These are phyloP conservation scores for Heliangelus exortis DNA, from an alignment of 2,797 vertebrate genomes.

Conservation along the genomic window DNA sequence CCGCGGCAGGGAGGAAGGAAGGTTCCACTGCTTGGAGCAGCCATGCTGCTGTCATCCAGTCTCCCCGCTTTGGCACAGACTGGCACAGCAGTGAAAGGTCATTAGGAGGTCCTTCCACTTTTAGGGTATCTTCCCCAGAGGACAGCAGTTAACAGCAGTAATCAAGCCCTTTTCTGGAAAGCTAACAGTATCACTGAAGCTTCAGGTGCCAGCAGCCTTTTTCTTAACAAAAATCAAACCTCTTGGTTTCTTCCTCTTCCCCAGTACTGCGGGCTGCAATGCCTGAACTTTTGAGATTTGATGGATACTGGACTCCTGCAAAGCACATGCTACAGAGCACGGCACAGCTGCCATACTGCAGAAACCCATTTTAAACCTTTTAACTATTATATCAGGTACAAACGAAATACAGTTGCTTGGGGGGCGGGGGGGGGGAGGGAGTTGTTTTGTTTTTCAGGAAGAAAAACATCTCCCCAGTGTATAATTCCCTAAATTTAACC, in stretches of 20 bases:
- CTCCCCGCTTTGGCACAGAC: fast-evolving
- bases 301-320: background rate
- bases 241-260: background rate
- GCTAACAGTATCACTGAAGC: background rate
- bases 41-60: background rate
- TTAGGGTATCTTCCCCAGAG: background rate
- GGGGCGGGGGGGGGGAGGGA: no score
- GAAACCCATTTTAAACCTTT: background rate
- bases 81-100: background rate
- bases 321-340: background rate
- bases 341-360: background rate
- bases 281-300: background rate
- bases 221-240: background rate
- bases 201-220: background rate
- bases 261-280: background rate
- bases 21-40: background rate
- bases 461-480: background rate
- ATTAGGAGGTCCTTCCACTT: background rate
- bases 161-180: background rate
- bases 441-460: background rate
- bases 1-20: background rate
- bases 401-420: background rate
- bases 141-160: background rate
- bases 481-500: slow-evolving; percentile 38
- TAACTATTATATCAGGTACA: background rate